Conservation (phyloP, 2,113 vertebrate species). For the Sinocyclocheilus rhinocerous region DNA sequence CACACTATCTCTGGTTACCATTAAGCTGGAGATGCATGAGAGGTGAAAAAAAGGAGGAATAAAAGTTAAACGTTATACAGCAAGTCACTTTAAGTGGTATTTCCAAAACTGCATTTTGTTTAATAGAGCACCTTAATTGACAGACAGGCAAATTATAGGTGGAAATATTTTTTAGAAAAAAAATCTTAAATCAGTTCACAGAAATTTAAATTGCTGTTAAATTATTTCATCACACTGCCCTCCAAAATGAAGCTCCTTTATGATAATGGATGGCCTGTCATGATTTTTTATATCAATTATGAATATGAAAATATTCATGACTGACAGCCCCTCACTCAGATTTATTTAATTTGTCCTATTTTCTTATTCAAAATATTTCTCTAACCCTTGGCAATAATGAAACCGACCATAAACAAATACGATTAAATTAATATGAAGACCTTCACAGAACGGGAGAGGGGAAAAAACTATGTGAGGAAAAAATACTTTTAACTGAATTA, state of each 20-base stretch:
- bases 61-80: neutral
- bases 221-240: constrained; percentile 9
- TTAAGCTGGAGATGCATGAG: constrained; percentile 12
- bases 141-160: constrained; percentile 37
- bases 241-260: constrained; percentile 16
- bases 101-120: constrained; percentile 29
- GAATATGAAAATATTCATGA: constrained; percentile 34
- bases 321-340: constrained; percentile 12
- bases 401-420: constrained; percentile 13
- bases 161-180: constrained; percentile 25
- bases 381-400: constrained; percentile 33
- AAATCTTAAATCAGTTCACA: constrained; percentile 29
- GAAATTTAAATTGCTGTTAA: constrained; percentile 28
- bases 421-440: constrained; percentile 66
- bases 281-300: constrained; percentile 34
- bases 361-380: constrained; percentile 45
- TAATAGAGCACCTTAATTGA: constrained; percentile 27
- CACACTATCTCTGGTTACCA: neutral
- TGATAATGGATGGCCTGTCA: constrained; percentile 17
- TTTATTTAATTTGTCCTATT: constrained; percentile 37
- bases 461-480: constrained; percentile 37
- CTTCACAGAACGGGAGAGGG: constrained; percentile 61
- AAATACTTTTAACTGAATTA: constrained; percentile 77
- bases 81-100: constrained; percentile 22
- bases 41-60: neutral